These are phyloP conservation scores for Proteles cristata DNA, from an alignment of 2,113 vertebrate species.

Conservation along the genomic window DNA sequence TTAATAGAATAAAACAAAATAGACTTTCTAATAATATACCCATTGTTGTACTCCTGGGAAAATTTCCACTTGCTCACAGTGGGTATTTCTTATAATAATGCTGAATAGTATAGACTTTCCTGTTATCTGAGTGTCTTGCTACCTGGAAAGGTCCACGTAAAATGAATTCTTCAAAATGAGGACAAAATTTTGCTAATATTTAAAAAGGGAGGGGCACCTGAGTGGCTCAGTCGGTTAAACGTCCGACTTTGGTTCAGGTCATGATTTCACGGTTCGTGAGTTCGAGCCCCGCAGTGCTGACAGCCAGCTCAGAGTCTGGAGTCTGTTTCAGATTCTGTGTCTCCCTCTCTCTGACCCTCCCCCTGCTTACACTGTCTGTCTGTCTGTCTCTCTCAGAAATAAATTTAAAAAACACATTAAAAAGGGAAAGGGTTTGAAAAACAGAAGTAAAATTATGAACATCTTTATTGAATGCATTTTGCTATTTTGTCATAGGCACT, in stretches of 20 bases:
- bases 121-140: constrained; percentile 3
- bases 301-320: no score
- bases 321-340: no score
- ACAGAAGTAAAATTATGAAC: neutral
- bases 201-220: neutral
- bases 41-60: neutral
- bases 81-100: neutral
- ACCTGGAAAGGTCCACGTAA: neutral
- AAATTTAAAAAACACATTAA: no score
- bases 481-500: neutral
- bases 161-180: neutral
- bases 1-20: neutral
- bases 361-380: no score
- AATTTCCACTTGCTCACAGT: neutral
- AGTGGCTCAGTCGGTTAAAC: no score
- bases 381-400: no score
- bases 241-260: no score
- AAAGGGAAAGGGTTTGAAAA: neutral
- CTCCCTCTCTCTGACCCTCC: no score
- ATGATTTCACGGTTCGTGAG: no score
- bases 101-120: neutral
- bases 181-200: neutral
- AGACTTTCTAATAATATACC: neutral
- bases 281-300: no score
- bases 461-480: neutral